Evolutionary conservation across 2,797 vertebrate species (phyloP).

Genomic region (Intellagama lesueurii): DNA sequence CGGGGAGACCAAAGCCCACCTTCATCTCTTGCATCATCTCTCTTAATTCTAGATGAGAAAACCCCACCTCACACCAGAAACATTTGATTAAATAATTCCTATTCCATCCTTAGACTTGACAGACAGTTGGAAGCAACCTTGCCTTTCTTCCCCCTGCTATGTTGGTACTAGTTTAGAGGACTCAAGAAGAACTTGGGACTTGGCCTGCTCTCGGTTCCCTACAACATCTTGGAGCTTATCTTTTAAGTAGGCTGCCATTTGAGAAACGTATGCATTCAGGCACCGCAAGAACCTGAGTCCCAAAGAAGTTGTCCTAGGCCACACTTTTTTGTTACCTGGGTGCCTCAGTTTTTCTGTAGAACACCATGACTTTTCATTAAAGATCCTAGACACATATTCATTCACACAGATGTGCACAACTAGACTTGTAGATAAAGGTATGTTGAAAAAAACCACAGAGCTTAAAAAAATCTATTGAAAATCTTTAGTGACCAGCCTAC

Average conservation of each 20-base stretch:
- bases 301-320: too few relatives aligned
- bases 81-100: background rate
- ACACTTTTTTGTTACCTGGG: too few relatives aligned
- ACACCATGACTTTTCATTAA: background rate
- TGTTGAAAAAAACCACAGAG: background rate
- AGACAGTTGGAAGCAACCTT: background rate
- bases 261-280: too few relatives aligned
- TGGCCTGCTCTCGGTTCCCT: background rate
- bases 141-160: background rate
- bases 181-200: background rate
- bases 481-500: background rate
- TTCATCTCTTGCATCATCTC: background rate
- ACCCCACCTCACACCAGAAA: background rate
- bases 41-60: background rate
- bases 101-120: background rate
- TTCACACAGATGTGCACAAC: background rate
- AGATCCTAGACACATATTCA: too few relatives aligned
- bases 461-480: background rate
- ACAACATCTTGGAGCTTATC: background rate
- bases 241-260: too few relatives aligned
- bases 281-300: too few relatives aligned
- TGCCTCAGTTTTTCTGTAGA: background rate
- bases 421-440: background rate
- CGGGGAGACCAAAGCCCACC: background rate
- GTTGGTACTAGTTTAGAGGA: background rate